These are phyloP conservation scores for Molossus molossus DNA, from an alignment of 2,797 vertebrate genomes.

Conservation along the genomic window DNA sequence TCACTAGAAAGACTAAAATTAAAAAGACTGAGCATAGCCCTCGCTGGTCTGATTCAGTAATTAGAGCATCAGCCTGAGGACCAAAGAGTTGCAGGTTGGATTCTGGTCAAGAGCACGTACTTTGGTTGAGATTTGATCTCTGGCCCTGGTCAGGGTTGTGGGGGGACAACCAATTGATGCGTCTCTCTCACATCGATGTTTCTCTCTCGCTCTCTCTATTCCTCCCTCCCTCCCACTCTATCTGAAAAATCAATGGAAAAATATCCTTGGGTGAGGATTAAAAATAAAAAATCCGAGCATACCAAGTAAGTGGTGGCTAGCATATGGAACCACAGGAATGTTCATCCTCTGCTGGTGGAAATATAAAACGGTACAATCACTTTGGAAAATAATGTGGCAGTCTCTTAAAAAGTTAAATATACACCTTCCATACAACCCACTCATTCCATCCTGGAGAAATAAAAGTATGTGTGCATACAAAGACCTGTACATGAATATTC, in stretches of 20 bases:
- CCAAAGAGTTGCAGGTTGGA: too few relatives aligned
- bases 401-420: slow-evolving; percentile 59
- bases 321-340: background rate
- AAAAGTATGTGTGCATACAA: background rate
- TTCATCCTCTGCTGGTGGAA: background rate
- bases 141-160: too few relatives aligned
- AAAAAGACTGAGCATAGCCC: slow-evolving; percentile 29
- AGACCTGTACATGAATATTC: slow-evolving; percentile 27
- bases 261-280: too few relatives aligned
- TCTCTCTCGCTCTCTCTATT: too few relatives aligned
- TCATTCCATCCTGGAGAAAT: slow-evolving; percentile 28
- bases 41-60: too few relatives aligned
- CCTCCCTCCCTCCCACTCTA: too few relatives aligned
- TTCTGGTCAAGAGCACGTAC: too few relatives aligned
- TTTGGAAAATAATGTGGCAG: slow-evolving; percentile 56
- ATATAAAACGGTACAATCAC: background rate
- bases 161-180: too few relatives aligned
- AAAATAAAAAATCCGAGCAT: background rate
- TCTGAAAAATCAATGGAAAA: too few relatives aligned
- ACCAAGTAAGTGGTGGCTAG: background rate
- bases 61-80: too few relatives aligned
- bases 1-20: slow-evolving; percentile 34
- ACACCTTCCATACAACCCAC: background rate
- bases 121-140: too few relatives aligned
- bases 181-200: too few relatives aligned